Evolutionary conservation across 2,113 vertebrate genomes (phyloP).

Genomic region (Malurus elegans): DNA sequence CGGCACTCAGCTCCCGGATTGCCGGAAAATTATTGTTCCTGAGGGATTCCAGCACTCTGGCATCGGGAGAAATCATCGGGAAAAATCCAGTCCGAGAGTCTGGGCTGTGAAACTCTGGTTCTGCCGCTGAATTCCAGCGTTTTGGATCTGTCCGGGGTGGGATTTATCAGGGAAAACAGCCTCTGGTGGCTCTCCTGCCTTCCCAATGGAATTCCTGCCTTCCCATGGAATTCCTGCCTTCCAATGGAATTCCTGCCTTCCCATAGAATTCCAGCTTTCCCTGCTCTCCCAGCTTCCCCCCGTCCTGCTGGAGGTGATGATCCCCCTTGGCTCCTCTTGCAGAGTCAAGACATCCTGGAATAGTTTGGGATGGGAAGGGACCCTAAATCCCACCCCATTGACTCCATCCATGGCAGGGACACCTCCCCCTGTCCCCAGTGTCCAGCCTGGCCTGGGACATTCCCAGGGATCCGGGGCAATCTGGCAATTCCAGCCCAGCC

Average conservation of each 20-base stretch:
- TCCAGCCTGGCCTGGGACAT: too few relatives aligned
- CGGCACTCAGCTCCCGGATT: slow-evolving; percentile 2
- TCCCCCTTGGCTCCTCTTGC: not conserved
- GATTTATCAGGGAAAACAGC: not conserved
- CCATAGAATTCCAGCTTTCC: not conserved
- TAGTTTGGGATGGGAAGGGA: too few relatives aligned
- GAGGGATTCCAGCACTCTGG: slow-evolving; percentile 11
- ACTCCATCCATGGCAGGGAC: too few relatives aligned
- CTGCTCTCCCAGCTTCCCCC: fast-evolving
- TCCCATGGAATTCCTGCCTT: not conserved
- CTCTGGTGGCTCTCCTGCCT: not conserved
- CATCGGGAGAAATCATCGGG: slow-evolving; percentile 12
- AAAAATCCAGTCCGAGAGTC: slow-evolving; percentile 41
- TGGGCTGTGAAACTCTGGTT: not conserved
- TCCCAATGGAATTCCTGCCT: not conserved
- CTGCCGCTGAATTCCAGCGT: not conserved
- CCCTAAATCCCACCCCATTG: too few relatives aligned
- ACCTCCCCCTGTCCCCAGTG: too few relatives aligned
- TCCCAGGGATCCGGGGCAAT: too few relatives aligned
- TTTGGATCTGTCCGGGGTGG: not conserved
- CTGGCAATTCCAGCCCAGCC: too few relatives aligned
- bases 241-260: not conserved
- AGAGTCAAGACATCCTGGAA: not conserved
- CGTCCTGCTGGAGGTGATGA: not conserved
- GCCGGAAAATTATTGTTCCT: slow-evolving; percentile 43